Conservation (phyloP, 2,888 invertebrate species). For the Erebia palarica region DNA sequence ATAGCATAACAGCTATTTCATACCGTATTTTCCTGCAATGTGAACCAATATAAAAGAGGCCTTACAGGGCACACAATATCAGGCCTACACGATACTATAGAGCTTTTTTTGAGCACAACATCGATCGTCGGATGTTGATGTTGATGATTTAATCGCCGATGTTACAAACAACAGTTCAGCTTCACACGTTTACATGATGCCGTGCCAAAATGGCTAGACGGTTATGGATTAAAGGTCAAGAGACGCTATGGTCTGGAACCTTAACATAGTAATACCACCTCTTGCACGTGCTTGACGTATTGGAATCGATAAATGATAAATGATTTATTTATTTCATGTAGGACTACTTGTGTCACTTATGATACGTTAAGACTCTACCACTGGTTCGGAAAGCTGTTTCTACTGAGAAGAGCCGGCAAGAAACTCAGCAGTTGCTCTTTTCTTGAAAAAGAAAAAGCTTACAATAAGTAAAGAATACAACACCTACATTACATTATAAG, state of each 20-base stretch:
- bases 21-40: background rate
- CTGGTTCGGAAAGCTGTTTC: too few relatives aligned
- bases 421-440: too few relatives aligned
- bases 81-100: background rate
- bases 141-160: conserved; percentile 16
- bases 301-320: too few relatives aligned
- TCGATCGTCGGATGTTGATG: conserved; percentile 32
- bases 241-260: background rate
- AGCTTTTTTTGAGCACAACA: conserved; percentile 25
- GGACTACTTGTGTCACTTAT: too few relatives aligned
- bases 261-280: too few relatives aligned
- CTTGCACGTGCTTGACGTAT: too few relatives aligned
- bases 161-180: conserved; percentile 29
- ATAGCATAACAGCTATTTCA: background rate
- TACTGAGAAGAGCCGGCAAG: too few relatives aligned
- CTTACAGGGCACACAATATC: background rate
- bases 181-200: conserved; percentile 20
- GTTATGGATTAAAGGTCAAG: background rate
- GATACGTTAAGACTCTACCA: too few relatives aligned
- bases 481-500: too few relatives aligned
- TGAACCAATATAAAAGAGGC: background rate
- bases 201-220: conserved; percentile 2
- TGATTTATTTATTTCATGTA: too few relatives aligned
- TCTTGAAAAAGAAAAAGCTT: too few relatives aligned
- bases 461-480: too few relatives aligned